Conservation (phyloP, 2,113 vertebrate species). For the Romanogobio albipinnatus region DNA sequence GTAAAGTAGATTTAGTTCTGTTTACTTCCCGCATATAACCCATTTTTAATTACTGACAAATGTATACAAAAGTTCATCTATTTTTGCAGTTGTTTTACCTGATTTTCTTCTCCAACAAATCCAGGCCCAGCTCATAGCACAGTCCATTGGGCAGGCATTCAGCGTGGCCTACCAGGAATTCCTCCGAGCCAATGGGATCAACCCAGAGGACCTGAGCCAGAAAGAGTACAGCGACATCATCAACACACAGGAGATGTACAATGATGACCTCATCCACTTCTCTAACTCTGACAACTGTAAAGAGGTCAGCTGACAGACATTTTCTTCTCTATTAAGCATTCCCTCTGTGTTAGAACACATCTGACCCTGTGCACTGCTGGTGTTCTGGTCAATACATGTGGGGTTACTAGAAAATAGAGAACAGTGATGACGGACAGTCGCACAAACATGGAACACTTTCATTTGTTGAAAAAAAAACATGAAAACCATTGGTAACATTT, state of each 20-base stretch:
- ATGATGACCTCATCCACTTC: conserved; percentile 98
- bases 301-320: conserved; percentile 81
- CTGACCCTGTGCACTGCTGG: background rate
- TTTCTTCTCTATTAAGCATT: background rate
- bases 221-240: conserved; percentile 99
- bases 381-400: background rate
- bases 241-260: conserved; percentile 99
- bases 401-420: background rate
- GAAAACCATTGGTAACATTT: background rate
- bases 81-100: conserved; percentile 14
- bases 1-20: background rate
- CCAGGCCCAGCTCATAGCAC: conserved; percentile 97
- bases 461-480: background rate
- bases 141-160: conserved; percentile 98
- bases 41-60: background rate
- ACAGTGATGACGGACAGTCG: background rate
- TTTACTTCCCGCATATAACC: background rate
- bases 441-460: background rate
- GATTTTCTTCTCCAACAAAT: conserved; percentile 11
- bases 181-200: conserved; percentile 95
- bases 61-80: background rate
- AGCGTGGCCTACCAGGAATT: conserved; percentile 99
- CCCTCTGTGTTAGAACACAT: background rate
- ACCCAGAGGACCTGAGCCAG: conserved; percentile 98
- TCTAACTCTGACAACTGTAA: conserved; percentile 99